Evolutionary conservation across 2,797 vertebrate species (phyloP), one percentile per base, ranked within the genome.

Genomic region (Myotis vivesi): DNA sequence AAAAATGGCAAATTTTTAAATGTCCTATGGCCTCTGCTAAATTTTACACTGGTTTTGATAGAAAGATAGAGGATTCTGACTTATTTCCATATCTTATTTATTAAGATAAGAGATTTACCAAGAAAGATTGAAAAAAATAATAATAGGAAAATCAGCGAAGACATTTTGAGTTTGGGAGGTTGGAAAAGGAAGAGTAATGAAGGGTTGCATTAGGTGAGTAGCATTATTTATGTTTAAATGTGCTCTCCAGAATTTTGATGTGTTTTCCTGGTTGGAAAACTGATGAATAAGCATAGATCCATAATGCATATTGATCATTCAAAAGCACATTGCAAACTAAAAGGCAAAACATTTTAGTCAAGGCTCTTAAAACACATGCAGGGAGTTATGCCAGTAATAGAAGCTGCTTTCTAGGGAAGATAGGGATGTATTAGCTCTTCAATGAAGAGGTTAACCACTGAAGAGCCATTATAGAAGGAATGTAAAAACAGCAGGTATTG

Each of bases 271-370:
- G 88, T 93, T 94, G 91, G 88, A 92, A 92, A 91, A 98, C 90
- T 81, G 96, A 97, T 97, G 97, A 97, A 91, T 97, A 97, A 98
- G 95, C 97, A 79, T 28, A 96, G 92, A 93, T 89, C 92, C 87
- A 89, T 98, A 98, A 98, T 97, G 98, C 89, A 76, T 98, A 97
- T 97, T 85, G 97, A 97, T 97, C 96, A 96, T 82, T 96, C 94
- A 85, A 91, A 95, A 96, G 94, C 84, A 91, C 69, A 94, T 53
- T 91, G 83, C 5, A 91, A 94, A 91, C 93, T 96, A 93, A 97
- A 97, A 96, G 86, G 84, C 62, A 95, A 84, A 96, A 82, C 79
- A 89, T 85, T 87, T 96, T 94, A 87, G 83, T 95, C 93, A 89
- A 95, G 83, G 41, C 94, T 97, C 93, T 96, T 96, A 96, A 95